Evolutionary conservation across 2,888 invertebrate species (phyloP).

Genomic region (Achlya flavicornis): DNA sequence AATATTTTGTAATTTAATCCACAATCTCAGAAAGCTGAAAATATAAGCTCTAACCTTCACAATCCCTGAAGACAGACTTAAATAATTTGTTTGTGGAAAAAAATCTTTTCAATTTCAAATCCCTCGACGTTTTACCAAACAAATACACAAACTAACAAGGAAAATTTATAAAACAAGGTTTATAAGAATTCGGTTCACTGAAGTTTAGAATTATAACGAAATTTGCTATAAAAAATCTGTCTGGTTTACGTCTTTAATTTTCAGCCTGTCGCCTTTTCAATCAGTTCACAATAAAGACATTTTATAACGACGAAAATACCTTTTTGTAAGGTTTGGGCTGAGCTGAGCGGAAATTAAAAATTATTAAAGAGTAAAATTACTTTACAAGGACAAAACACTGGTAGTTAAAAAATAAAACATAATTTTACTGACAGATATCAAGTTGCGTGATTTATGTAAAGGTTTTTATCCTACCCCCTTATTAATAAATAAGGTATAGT

Average conservation of each 20-base stretch:
- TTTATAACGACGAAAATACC: conserved; percentile 38
- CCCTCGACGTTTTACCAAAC: not conserved
- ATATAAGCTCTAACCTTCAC: not conserved
- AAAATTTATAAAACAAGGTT: not conserved
- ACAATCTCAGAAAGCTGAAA: not conserved
- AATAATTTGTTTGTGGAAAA: not conserved
- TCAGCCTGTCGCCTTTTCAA: conserved; percentile 35
- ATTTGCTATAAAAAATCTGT: not conserved
- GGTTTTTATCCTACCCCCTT: too few species aligned
- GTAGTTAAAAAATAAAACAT: conserved; percentile 18
- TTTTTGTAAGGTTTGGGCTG: too few species aligned
- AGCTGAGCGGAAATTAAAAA: conserved; percentile 30
- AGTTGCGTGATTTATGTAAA: too few species aligned
- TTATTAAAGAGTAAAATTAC: conserved; percentile 31
- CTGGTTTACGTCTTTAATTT: conserved; percentile 23
- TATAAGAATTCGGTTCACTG: not conserved
- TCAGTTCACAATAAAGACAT: conserved; percentile 40
- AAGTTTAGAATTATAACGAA: not conserved
- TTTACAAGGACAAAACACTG: conserved; percentile 16
- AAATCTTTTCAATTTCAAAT: not conserved
- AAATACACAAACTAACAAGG: not conserved
- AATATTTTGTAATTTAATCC: not conserved
- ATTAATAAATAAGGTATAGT: too few species aligned
- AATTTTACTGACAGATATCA: not conserved
- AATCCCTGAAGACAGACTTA: not conserved